Conservation (phyloP, 2,113 vertebrate genomes). For the Calypte anna region DNA sequence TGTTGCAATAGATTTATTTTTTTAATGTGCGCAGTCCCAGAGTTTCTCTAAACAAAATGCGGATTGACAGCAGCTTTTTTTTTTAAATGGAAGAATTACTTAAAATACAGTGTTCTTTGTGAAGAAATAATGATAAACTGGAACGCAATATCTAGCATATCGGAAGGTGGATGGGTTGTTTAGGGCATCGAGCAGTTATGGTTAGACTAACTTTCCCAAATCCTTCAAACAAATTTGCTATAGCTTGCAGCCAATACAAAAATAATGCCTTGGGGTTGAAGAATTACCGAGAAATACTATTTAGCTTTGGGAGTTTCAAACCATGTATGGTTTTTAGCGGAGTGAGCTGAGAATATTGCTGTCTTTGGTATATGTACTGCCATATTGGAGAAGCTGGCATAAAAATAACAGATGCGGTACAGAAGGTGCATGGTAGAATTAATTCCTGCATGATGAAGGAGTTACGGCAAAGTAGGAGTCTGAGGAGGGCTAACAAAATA, state of each 20-base stretch:
- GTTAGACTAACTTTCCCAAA: background rate
- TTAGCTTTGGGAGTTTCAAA: background rate
- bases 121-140: slow-evolving; percentile 15
- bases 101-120: background rate
- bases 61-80: background rate
- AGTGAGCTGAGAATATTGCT: background rate
- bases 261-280: background rate
- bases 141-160: background rate
- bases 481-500: background rate
- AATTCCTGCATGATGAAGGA: background rate
- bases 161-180: background rate
- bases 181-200: background rate
- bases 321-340: background rate
- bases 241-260: background rate
- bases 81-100: slow-evolving; percentile 14
- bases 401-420: background rate
- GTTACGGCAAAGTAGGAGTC: background rate
- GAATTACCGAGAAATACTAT: background rate
- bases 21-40: background rate
- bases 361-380: background rate
- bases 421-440: background rate
- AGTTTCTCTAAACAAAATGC: slow-evolving; percentile 6
- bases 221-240: background rate
- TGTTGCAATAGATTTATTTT: slow-evolving; percentile 21
- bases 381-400: background rate